Conservation (phyloP, 2,888 invertebrate genomes). For the Agrotis ipsilon region DNA sequence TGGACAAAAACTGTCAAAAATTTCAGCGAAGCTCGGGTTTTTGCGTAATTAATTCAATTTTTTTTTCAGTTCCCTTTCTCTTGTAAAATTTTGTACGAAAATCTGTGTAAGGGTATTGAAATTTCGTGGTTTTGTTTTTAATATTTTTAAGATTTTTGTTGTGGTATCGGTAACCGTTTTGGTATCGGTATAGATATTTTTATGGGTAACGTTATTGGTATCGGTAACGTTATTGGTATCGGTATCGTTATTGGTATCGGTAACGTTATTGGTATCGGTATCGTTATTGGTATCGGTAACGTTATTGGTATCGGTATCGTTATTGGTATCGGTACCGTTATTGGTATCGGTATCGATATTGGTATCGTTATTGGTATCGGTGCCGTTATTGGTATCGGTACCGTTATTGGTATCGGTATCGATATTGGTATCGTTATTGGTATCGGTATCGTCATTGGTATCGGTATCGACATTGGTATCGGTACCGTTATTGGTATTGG, state of each 20-base stretch:
- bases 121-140: neutral
- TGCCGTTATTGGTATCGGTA: neutral
- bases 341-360: neutral
- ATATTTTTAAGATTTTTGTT: neutral
- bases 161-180: neutral
- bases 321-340: neutral
- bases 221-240: neutral
- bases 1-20: constrained; percentile 48
- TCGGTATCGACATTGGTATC: no score
- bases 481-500: neutral
- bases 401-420: neutral
- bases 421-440: no score
- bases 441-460: neutral
- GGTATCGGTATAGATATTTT: no score
- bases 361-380: neutral
- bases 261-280: neutral
- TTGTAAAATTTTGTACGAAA: constrained; percentile 13
- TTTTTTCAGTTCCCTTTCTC: neutral
- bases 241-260: neutral
- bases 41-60: constrained; percentile 63
- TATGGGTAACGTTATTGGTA: neutral
- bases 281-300: neutral
- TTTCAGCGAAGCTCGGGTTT: constrained; percentile 32
- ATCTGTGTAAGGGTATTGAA: constrained; percentile 16
- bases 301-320: neutral